phyloP scores from a whole-genome alignment of 2,113 vertebrate genomes.

The Chionodraco myersi region DNA sequence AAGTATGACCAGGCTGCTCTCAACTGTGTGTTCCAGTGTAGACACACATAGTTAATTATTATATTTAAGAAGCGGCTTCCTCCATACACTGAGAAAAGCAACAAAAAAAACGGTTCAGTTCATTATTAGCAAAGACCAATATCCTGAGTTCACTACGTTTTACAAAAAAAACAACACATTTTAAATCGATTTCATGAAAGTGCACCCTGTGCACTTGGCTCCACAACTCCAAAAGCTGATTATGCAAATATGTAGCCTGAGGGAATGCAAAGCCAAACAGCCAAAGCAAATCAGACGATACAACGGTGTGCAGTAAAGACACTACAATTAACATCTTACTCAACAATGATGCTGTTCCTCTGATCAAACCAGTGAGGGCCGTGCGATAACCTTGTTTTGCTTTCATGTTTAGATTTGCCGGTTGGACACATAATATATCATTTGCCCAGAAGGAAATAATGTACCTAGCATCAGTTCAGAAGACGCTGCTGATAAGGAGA shows the following conservation, averaged over 20 bases:
- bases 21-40: too few relatives aligned
- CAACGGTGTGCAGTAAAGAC: constrained; percentile 67
- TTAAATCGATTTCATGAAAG: constrained; percentile 45
- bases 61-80: too few relatives aligned
- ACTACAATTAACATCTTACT: constrained; percentile 73
- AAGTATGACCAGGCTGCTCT: too few relatives aligned
- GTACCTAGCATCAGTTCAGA: constrained; percentile 45
- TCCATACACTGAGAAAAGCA: neutral
- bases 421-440: constrained; percentile 32
- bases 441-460: constrained; percentile 49
- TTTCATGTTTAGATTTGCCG: constrained; percentile 71
- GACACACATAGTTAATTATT: too few relatives aligned
- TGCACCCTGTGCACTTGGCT: constrained; percentile 52
- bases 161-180: neutral
- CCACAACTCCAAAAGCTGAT: constrained; percentile 73
- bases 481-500: constrained; percentile 50
- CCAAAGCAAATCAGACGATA: constrained; percentile 76
- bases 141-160: neutral
- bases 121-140: neutral
- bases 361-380: constrained; percentile 70
- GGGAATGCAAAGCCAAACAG: constrained; percentile 80
- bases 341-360: constrained; percentile 57
- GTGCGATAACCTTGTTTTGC: constrained; percentile 67
- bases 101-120: neutral
- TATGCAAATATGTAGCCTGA: constrained; percentile 83